Evolutionary conservation across 2,113 vertebrate genomes (phyloP).

Genomic region (Phyllostomus hastatus): DNA sequence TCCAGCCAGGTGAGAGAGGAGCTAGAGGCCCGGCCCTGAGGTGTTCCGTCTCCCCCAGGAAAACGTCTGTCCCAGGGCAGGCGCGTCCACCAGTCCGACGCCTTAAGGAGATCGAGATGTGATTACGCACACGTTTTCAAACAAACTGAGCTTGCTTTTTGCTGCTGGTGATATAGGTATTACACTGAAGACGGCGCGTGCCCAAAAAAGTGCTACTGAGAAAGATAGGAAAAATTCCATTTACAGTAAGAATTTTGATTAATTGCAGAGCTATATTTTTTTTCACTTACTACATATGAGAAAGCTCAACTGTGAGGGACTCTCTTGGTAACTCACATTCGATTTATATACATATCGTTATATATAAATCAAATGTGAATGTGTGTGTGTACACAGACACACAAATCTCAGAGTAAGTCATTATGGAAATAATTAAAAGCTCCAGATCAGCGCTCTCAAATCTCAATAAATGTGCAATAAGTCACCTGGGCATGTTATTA

Average conservation of each 20-base stretch:
- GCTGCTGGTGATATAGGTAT: not conserved
- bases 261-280: not conserved
- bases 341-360: not conserved
- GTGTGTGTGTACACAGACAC: too few species aligned
- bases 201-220: not conserved
- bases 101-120: not conserved
- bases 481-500: not conserved
- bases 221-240: not conserved
- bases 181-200: not conserved
- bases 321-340: not conserved
- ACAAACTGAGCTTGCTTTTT: not conserved
- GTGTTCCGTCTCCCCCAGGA: not conserved
- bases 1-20: not conserved
- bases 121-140: not conserved
- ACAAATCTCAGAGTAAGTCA: not conserved
- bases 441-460: not conserved
- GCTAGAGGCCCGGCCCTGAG: not conserved
- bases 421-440: not conserved
- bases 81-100: not conserved
- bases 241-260: not conserved
- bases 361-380: too few species aligned
- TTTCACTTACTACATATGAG: not conserved
- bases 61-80: not conserved
- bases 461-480: not conserved
- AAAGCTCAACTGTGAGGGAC: not conserved